These are phyloP conservation scores for Venustoraphidia nigricollis DNA, from an alignment of 2,888 invertebrate genomes.

Conservation along the genomic window DNA sequence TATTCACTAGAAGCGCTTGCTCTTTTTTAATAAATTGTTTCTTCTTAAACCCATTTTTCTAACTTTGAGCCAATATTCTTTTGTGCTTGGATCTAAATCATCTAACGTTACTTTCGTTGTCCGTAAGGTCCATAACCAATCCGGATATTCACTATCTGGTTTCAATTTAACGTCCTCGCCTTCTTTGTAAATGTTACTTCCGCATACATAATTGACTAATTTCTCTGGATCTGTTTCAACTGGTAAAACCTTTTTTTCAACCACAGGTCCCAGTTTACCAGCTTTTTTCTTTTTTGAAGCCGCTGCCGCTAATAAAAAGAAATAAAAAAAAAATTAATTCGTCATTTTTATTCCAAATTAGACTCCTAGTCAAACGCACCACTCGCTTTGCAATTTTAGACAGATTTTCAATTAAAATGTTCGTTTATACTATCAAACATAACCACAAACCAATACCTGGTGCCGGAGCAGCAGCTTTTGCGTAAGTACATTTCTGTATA, in stretches of 20 bases:
- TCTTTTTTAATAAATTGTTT: constrained; percentile 43
- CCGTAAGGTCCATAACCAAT: constrained; percentile 75
- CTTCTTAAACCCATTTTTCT: constrained; percentile 45
- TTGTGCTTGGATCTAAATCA: constrained; percentile 61
- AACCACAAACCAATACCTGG: no score
- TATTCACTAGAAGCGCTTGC: constrained; percentile 39
- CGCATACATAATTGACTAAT: constrained; percentile 65
- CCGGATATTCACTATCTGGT: constrained; percentile 73
- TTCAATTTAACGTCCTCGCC: constrained; percentile 67
- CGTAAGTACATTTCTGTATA: no score
- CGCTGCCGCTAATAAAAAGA: constrained; percentile 12
- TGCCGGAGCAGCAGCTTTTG: no score
- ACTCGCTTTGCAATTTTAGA: no score
- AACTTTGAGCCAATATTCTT: constrained; percentile 68
- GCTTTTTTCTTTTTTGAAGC: constrained; percentile 41
- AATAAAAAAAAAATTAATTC: neutral
- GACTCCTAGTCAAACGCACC: no score
- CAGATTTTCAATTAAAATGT: no score
- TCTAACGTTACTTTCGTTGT: constrained; percentile 47
- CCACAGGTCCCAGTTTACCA: constrained; percentile 40
- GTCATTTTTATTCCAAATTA: no score
- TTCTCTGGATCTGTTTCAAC: constrained; percentile 74
- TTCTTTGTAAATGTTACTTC: constrained; percentile 65
- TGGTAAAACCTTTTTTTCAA: constrained; percentile 58
- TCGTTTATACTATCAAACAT: no score